Base-by-base conservation (phyloP, 2,888 invertebrate genomes). In the Oligia latruncula region DNA sequence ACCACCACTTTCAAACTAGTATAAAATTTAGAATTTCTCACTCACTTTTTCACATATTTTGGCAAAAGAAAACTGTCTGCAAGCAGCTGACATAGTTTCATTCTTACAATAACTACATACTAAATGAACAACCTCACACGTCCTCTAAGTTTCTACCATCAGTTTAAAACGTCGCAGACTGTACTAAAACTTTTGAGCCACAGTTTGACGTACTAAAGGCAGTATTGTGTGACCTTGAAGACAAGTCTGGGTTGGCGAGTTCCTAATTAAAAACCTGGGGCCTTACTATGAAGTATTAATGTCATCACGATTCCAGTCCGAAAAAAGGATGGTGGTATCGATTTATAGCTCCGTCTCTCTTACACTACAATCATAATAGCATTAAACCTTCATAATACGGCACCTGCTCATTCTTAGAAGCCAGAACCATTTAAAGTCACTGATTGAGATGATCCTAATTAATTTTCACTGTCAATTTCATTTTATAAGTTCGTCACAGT, bases 41-140 rank as follows among this genome's bases (percentile, higher is more conserved):
- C 70, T 77, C 58, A 62, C 52, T 65, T 73, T 75, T 55, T 74
- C 40, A 77, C 52, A 58, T 65, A 67, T 65, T 80, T 73, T 82
- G 75, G 75, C 74, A 81, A 83, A 77, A 80, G 79, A 75, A 83
- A 84, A 82, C 68, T 81, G 6, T 70, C n/a, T 74, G 74, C 49
- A 77, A 82, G 77, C 77, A 86, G 83, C 77, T 40, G 80, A 84
- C 77, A 84, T 85, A 89, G 78, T 87, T 86, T 75, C 75, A 88
- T 82, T 88, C 68, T 83, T 73, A 74, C 81, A 75, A 76, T 70
- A 40, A 84, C 80, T 88, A 81, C 29, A 71, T 78, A 83, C 74
- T 84, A 87, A 87, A 78, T 85, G 70, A 87, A 86, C 82, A 87
- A 81, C 81, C 84, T 64, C 58, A 66, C 67, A 70, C 76, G 43